Evolutionary conservation across 1,140 invertebrate genomes (phyloP).

Genomic region (Bactericera cockerelli): DNA sequence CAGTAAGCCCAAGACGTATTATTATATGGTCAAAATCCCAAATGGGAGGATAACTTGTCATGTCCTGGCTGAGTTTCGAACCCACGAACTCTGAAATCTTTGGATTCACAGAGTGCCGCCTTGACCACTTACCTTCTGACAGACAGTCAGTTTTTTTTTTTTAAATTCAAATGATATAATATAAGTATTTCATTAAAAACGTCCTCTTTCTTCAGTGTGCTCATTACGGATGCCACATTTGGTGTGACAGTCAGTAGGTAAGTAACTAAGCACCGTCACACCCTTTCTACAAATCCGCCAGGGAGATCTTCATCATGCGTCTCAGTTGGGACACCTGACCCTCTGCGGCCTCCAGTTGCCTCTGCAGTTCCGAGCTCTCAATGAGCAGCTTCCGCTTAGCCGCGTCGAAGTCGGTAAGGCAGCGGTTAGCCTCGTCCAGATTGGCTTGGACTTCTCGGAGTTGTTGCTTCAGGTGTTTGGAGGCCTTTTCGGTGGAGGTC

Average conservation of each 20-base stretch:
- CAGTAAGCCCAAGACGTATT: no score
- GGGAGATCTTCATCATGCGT: slow-evolving; percentile 91
- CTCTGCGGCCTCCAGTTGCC: slow-evolving; percentile 93
- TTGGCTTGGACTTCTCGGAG: slow-evolving; percentile 88
- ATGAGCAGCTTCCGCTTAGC: slow-evolving; percentile 93
- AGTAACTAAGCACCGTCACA: slow-evolving; percentile 93
- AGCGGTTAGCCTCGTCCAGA: slow-evolving; percentile 88
- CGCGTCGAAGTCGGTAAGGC: slow-evolving; percentile 86
- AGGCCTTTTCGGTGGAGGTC: slow-evolving; percentile 92
- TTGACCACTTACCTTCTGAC: no score
- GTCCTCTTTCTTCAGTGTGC: no score
- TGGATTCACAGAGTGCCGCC: no score
- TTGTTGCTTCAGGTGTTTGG: slow-evolving; percentile 88
- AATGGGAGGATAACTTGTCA: no score
- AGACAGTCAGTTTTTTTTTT: no score
- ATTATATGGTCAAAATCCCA: no score
- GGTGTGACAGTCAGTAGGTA: slow-evolving; percentile 54
- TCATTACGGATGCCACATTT: slow-evolving; percentile 4
- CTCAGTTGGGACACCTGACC: slow-evolving; percentile 89
- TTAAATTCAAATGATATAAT: no score
- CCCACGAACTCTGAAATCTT: no score
- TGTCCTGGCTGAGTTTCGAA: no score
- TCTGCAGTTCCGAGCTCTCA: slow-evolving; percentile 86
- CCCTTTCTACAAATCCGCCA: slow-evolving; percentile 90
- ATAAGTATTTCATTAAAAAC: no score